These are phyloP conservation scores for Nycticryphes semicollaris DNA, from an alignment of 2,113 vertebrate genomes.

Conservation along the genomic window DNA sequence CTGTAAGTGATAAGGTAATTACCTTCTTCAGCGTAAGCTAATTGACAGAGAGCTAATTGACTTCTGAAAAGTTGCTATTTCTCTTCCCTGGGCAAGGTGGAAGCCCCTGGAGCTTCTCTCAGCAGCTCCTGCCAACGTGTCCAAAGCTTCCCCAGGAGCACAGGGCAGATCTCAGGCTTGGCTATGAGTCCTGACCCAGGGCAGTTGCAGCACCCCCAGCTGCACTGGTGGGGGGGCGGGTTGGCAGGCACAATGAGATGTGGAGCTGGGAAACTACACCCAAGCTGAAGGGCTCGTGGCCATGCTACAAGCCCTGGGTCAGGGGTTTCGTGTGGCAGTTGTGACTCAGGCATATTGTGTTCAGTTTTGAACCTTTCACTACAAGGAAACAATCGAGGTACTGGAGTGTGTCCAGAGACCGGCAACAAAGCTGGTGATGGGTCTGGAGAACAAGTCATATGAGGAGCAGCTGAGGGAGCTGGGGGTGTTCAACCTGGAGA, in stretches of 20 bases:
- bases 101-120: not conserved
- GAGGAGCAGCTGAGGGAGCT: not conserved
- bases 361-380: not conserved
- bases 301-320: fast-evolving
- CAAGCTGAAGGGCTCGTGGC: fast-evolving
- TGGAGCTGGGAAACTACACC: fast-evolving
- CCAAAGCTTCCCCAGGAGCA: not conserved
- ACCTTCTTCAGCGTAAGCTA: not conserved
- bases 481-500: not conserved
- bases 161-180: not conserved
- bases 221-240: fast-evolving
- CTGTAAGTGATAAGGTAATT: not conserved
- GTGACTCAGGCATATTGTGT: not conserved
- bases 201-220: fast-evolving
- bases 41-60: constrained; percentile 12
- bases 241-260: fast-evolving
- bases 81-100: not conserved
- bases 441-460: not conserved
- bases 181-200: too few species aligned
- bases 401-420: not conserved
- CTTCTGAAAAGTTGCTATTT: not conserved
- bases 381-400: not conserved
- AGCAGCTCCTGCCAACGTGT: not conserved
- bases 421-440: not conserved
- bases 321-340: not conserved